Base-by-base conservation (phyloP, 2,113 vertebrate genomes). In the Leucoraja erinaceus region DNA sequence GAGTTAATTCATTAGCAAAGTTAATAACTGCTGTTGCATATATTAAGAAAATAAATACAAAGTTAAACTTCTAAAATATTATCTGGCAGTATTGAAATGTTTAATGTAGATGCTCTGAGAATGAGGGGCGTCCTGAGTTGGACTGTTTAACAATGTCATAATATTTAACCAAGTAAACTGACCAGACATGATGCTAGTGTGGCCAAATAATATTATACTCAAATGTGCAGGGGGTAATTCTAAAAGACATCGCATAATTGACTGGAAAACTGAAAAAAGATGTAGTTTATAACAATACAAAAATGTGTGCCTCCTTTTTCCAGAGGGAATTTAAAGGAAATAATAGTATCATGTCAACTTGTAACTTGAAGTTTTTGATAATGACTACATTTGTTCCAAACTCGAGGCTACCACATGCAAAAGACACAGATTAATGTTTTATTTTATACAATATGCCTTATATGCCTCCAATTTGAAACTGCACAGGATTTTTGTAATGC, bases 161-260 rank as follows among this genome's bases (percentile, higher is more conserved):
- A 61, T 61, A 66, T 88, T 88, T 88, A 88, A 88, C n/a, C 61
- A 18, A 31, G 28, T 31, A 88, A 86, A 88, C 14, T 88, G 59
- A 63, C 59, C 59, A 88, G 56, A 31, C n/a, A 63, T 88, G 12
- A 63, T 86, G 61, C 59, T 88, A 31, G 14, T 84, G 81, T 14
- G 56, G 81, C 54, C 81, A 88, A 88, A 63, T 38, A 59, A 59
- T 59, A 18, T 88, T n/a, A 31, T 88, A 88, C 28, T 84, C 63
- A 31, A 63, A 63, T 4, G 31, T 66, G 59, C 59, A 63, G 59
- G 83, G 83, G 83, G n/a, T 63, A 66, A 28, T 88, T 63, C 59
- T 84, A 25, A n/a, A 47, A 84, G 22, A n/a, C 22, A 25, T 25
- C 5, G 3, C 83, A 66, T 88, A 88, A 88, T 66, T 88, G 83